Conservation (phyloP, 2,888 invertebrate species). For the Dicyrtomina minuta region DNA sequence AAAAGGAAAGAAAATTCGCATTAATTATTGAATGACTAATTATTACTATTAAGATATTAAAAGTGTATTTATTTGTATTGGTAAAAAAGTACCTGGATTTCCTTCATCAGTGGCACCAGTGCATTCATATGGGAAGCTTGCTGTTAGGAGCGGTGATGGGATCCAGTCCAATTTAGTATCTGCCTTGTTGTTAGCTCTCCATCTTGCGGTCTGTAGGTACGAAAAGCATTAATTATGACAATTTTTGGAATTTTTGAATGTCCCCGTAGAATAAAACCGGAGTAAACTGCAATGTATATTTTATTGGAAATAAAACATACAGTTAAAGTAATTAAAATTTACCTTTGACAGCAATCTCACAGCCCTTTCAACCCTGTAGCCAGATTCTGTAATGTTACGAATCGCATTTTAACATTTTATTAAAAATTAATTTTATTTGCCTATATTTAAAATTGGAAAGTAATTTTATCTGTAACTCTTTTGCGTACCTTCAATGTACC, state of each 20-base stretch:
- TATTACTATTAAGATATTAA: background rate
- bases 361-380: constrained; percentile 1
- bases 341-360: background rate
- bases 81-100: constrained; percentile 15
- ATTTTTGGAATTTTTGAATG: no score
- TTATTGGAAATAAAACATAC: background rate
- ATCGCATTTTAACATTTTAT: background rate
- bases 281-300: background rate
- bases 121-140: constrained; percentile 25
- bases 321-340: background rate
- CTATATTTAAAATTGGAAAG: background rate
- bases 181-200: background rate
- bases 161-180: constrained; percentile 20
- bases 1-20: background rate
- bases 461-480: no score
- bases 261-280: no score
- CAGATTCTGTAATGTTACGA: no score
- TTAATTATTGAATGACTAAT: background rate
- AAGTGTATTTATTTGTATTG: background rate
- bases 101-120: constrained; percentile 16
- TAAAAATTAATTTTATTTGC: background rate
- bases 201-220: constrained; percentile 10
- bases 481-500: constrained; percentile 22
- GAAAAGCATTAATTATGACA: background rate
- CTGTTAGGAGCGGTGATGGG: constrained; percentile 1